These are phyloP conservation scores for Lycaon pictus DNA, from an alignment of 2,113 vertebrate species.

Conservation along the genomic window DNA sequence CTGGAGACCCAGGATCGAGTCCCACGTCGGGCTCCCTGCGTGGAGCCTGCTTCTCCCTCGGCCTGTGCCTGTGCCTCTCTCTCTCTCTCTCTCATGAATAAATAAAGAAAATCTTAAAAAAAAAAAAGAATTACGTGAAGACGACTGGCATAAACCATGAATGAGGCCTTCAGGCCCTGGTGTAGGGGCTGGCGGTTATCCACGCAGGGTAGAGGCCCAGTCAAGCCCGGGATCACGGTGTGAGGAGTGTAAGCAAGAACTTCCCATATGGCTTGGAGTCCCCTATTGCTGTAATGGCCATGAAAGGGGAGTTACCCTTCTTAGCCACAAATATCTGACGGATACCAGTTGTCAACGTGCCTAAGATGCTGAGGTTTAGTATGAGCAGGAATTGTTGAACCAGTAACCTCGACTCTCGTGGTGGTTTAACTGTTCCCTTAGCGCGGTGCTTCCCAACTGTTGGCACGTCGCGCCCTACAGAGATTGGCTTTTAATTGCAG, in stretches of 20 bases:
- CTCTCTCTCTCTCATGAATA: no score
- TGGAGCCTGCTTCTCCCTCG: no score
- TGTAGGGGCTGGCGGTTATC: neutral
- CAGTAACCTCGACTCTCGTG: neutral
- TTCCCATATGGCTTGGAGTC: neutral
- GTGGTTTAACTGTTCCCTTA: neutral
- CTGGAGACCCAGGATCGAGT: no score
- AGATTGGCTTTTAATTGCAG: neutral
- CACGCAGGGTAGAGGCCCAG: neutral
- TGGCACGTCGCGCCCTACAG: neutral
- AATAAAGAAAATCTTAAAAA: no score
- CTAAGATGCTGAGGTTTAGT: neutral
- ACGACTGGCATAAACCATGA: neutral
- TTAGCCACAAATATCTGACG: neutral
- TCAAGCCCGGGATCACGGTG: neutral
- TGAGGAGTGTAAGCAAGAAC: neutral
- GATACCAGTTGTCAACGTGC: neutral
- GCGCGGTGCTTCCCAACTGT: neutral
- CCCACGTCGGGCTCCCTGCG: no score
- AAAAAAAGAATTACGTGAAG: neutral
- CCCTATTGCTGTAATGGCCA: neutral
- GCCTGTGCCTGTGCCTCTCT: no score
- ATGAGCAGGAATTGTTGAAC: neutral
- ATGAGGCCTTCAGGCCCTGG: neutral
- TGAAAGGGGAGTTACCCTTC: neutral